These are phyloP conservation scores for Psettodes erumei DNA, from an alignment of 2,113 vertebrate genomes.

Conservation along the genomic window DNA sequence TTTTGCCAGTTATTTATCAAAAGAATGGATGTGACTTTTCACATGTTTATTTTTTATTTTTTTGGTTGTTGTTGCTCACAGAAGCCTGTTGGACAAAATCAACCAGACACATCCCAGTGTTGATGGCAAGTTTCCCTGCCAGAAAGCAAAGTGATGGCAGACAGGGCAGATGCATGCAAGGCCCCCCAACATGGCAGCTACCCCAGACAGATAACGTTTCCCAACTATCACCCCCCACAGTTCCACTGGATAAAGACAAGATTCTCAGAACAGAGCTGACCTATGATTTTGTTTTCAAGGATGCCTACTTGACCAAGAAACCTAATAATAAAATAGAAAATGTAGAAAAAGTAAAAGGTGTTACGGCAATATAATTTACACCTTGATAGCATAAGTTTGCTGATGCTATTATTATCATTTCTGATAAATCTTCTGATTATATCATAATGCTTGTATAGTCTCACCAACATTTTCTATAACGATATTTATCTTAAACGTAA, in stretches of 20 bases:
- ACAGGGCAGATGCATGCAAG: constrained; percentile 37
- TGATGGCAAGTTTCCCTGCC: constrained; percentile 37
- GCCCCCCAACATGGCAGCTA: constrained; percentile 53
- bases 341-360: too few species aligned
- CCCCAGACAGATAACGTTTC: constrained; percentile 65
- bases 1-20: not conserved
- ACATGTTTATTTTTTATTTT: not conserved
- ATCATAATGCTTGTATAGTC: not conserved
- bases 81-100: constrained; percentile 31
- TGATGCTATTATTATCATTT: not conserved
- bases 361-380: too few species aligned
- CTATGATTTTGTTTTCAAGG: not conserved
- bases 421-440: not conserved
- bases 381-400: not conserved
- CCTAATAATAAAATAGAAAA: too few species aligned
- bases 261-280: not conserved
- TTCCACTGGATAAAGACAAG: constrained; percentile 39
- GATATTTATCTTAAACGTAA: not conserved
- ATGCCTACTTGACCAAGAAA: not conserved
- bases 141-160: constrained; percentile 69
- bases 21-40: not conserved
- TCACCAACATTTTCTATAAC: not conserved
- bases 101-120: constrained; percentile 37
- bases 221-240: constrained; percentile 47
- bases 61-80: not conserved